Evolutionary conservation across 2,113 vertebrate species (phyloP), one percentile per base, ranked within the genome.

Genomic region (Campylomormyrus tamandua): DNA sequence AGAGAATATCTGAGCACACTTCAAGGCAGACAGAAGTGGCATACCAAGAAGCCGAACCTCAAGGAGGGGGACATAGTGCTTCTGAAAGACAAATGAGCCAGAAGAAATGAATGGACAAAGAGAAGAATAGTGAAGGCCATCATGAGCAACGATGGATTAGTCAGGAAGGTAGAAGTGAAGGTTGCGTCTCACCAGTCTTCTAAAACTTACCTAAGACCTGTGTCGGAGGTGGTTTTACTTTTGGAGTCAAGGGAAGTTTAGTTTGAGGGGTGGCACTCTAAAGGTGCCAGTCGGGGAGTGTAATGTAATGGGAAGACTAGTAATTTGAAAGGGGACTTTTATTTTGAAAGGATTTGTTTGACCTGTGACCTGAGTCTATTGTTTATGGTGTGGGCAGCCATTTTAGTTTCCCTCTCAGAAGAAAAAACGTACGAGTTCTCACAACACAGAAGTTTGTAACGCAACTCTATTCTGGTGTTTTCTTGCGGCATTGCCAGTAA

Each of bases 41-140:
- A 66, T 10, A 24, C 27, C 10, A 88, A 88, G 39, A 66, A 45
- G 39, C 87, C 35, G 10, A 62, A 66, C 62, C n/a, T 88, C 39
- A 48, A 62, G n/a, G 35, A 88, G 45, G 53, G 56, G n/a, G 53
- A 88, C 53, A 45, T 88, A 17, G 87, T 88, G 35, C 17, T 88
- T 9, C 13, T 88, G 56, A 88, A 66, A 31, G 66, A 74, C 27
- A 74, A 74, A 31, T 0, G 2, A 24, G 24, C 24, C 66, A 74
- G 66, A 74, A 74, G 66, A 74, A 74, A n/a, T 74, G 24, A 74
- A 21, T 74, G 66, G 66, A 19, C 21, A 19, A 74, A n/a, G 66
- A 3, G 66, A 74, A 74, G 17, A 74, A 74, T 24, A n/a, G 66
- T 74, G 66, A 74, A 74, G 66, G 66, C 66, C 24, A 74, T n/a